Conservation (phyloP, 1,140 invertebrate genomes). For the Helicoverpa zea region DNA sequence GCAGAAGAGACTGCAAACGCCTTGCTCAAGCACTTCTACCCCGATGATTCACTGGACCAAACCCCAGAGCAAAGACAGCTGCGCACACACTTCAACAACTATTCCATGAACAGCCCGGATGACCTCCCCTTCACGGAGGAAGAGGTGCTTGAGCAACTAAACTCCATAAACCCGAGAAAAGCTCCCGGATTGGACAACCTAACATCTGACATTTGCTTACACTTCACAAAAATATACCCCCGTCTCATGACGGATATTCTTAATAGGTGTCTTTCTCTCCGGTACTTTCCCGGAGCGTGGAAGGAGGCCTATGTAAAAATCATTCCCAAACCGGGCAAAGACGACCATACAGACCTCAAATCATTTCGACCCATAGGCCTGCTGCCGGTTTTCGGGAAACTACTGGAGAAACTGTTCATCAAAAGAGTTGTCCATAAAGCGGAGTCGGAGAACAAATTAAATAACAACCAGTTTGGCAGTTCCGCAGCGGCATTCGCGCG, state of each 20-base stretch:
- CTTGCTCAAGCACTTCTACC: not conserved
- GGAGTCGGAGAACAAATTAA: no score
- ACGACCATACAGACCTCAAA: no score
- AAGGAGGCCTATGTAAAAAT: no score
- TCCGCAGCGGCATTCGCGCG: no score
- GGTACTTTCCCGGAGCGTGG: constrained; percentile 20
- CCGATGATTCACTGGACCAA: constrained; percentile 52
- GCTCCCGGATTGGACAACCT: constrained; percentile 55
- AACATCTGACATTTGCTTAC: not conserved
- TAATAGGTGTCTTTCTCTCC: constrained; percentile 52
- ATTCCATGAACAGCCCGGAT: constrained; percentile 1
- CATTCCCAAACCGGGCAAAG: no score
- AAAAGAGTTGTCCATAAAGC: no score
- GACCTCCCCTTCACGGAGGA: constrained; percentile 5
- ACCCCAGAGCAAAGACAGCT: not conserved
- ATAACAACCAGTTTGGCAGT: no score
- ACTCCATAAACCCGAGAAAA: constrained; percentile 53
- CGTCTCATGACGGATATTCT: constrained; percentile 4
- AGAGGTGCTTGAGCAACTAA: constrained; percentile 39
- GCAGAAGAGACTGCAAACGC: no score
- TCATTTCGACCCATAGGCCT: no score
- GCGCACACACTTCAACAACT: not conserved
- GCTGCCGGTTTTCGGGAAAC: no score
- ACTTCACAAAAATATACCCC: constrained; percentile 36
- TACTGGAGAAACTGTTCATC: no score